phyloP scores from a whole-genome alignment of 2,113 vertebrate genomes.

The Entomyzon cyanotis region DNA sequence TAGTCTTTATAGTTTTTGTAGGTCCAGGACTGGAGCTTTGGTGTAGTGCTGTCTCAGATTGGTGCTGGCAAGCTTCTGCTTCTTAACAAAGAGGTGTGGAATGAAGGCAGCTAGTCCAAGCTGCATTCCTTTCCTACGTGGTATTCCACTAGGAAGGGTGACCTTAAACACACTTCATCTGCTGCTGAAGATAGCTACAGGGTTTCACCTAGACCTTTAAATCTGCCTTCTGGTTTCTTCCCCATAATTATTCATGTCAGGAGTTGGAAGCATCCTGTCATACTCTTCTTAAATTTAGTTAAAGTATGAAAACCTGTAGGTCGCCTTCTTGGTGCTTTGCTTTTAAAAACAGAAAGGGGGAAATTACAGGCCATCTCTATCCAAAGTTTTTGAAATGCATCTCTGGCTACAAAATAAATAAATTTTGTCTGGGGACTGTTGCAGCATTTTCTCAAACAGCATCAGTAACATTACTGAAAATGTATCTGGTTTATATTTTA shows the following conservation, averaged over 20 bases:
- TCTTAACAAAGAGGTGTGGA: background rate
- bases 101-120: background rate
- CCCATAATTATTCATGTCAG: background rate
- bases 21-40: background rate
- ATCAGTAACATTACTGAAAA: background rate
- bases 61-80: background rate
- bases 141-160: background rate
- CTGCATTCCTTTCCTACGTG: background rate
- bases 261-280: background rate
- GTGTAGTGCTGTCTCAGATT: background rate
- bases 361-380: background rate
- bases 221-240: background rate
- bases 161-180: background rate
- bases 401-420: background rate
- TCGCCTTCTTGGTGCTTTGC: background rate
- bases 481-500: background rate
- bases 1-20: background rate
- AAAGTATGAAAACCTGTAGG: background rate
- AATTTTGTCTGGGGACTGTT: background rate
- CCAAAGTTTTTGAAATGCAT: background rate
- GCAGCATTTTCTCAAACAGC: background rate
- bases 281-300: background rate
- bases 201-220: background rate
- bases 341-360: background rate
- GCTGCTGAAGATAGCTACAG: background rate